Percentiles rank a stretch among this genome's conserved stretches.
Evolutionary conservation across 64 coral and sea anemone genomes (phyloP).

Genomic region (Pocillopora verrucosa): DNA sequence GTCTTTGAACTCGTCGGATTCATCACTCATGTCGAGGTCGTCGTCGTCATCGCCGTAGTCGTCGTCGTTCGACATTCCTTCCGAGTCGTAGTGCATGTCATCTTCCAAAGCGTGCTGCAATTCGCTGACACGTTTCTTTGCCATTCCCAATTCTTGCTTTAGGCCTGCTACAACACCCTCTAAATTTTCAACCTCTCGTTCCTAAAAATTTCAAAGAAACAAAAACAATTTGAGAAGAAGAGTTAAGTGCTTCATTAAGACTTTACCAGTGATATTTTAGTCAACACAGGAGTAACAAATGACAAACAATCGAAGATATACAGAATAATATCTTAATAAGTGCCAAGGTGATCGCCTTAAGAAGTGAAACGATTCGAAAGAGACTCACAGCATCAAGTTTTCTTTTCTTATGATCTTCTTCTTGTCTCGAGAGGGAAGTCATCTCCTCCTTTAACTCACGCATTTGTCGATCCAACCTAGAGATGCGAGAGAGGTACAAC

Average conservation of each 20-base stretch:
- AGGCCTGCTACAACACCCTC: conserved; percentile 62
- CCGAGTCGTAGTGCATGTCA: conserved; percentile 80
- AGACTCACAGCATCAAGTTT: conserved; percentile 79
- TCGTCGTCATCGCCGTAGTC: conserved; percentile 73
- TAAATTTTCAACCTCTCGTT: conserved; percentile 76
- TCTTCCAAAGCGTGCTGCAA: conserved; percentile 94
- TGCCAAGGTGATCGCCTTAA: background rate
- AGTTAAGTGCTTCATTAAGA: background rate
- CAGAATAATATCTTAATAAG: too few species aligned
- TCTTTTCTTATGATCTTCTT: conserved; percentile 85
- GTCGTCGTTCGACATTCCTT: conserved; percentile 61
- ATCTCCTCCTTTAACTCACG: conserved; percentile 88
- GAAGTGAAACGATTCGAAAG: background rate
- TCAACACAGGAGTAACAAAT: too few species aligned
- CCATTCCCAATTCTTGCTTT: conserved; percentile 83
- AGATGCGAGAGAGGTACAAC: background rate
- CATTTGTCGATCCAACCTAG: conserved; percentile 74
- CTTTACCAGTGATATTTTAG: background rate
- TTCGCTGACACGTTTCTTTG: conserved; percentile 91
- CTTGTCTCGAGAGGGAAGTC: conserved; percentile 63
- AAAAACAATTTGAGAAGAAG: background rate
- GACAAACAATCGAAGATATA: too few species aligned
- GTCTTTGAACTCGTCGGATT: conserved; percentile 42
- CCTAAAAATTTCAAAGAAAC: conserved; percentile 36
- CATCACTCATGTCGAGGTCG: conserved; percentile 69